Conservation (phyloP, 2,888 invertebrate species). For the Euclidia mi region DNA sequence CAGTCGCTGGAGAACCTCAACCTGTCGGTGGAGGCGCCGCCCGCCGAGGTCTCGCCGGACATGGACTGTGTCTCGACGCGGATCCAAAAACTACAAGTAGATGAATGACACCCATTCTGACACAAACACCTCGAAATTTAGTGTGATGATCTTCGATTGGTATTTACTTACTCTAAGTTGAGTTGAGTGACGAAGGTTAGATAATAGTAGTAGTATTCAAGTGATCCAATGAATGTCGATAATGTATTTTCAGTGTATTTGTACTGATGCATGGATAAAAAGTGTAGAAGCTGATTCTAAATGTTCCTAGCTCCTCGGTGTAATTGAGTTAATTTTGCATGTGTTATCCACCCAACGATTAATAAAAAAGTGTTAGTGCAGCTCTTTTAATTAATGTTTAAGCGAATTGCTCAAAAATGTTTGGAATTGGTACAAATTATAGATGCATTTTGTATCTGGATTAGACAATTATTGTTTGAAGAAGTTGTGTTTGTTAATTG, state of each 20-base stretch:
- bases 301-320: constrained; percentile 79
- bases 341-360: constrained; percentile 57
- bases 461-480: constrained; percentile 42
- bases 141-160: constrained; percentile 56
- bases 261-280: constrained; percentile 64
- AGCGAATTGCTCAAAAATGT: constrained; percentile 76
- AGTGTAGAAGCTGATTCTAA: constrained; percentile 69
- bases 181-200: constrained; percentile 49
- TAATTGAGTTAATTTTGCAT: constrained; percentile 73
- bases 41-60: constrained; percentile 84
- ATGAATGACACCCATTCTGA: constrained; percentile 82
- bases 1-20: constrained; percentile 91
- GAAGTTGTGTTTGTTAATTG: constrained; percentile 51
- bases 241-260: constrained; percentile 79
- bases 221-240: constrained; percentile 73
- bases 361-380: constrained; percentile 55
- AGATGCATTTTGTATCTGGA: constrained; percentile 58
- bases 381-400: constrained; percentile 62
- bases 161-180: constrained; percentile 54
- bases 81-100: constrained; percentile 91
- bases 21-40: constrained; percentile 76
- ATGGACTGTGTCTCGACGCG: constrained; percentile 91
- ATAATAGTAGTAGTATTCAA: constrained; percentile 69
- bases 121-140: constrained; percentile 51
- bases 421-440: constrained; percentile 72